Evolutionary conservation across 2,797 vertebrate species (phyloP), one percentile per base, ranked within the genome.

Genomic region (Notolepis coatsorum): DNA sequence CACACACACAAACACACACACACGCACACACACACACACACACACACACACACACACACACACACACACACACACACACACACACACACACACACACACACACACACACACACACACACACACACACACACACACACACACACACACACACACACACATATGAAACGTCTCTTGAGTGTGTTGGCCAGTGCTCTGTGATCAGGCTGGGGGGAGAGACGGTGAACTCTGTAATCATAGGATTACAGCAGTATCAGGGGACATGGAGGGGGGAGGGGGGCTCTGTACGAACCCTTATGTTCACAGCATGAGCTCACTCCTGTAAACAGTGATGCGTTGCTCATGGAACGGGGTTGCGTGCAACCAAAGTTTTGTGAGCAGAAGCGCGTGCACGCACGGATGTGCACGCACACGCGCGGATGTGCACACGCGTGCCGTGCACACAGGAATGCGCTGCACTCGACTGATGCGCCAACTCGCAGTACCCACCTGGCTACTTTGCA

Each of bases 211-310:
- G 61, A 65, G 41, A 38, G 35, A 33, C 51, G 15, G 48, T n/a
- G 53, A 58, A 60, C 67, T 80, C 67, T 87, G 71, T 84, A 85
- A 87, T 84, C 81, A 80, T 51, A 23, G 72, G 61, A 83, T 82
- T 79, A 87, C 80, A 83, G 81, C 42, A 60, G 68, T 78, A 80
- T 79, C 75, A 67, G 80, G 74, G 72, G 61, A 66, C 58, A 46
- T n/a, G n/a, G n/a, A n/a, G n/a, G n/a, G n/a, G n/a, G n/a, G n/a
- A n/a, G n/a, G n/a, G n/a, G 82, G 75, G 73, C 72, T 79, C 76
- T 52, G 21, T 69, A 75, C 75, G 81, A 85, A 81, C 71, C 84
- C 69, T 73, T 75, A 63, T 71, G 81, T 81, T 80, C 77, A 39
- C 85, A 85, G 80, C 65, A 69, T 49, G 69, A 75, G 52, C 77